phyloP scores from a whole-genome alignment of 2,797 vertebrate genomes.

The Enteromius afrohamiltoni region DNA sequence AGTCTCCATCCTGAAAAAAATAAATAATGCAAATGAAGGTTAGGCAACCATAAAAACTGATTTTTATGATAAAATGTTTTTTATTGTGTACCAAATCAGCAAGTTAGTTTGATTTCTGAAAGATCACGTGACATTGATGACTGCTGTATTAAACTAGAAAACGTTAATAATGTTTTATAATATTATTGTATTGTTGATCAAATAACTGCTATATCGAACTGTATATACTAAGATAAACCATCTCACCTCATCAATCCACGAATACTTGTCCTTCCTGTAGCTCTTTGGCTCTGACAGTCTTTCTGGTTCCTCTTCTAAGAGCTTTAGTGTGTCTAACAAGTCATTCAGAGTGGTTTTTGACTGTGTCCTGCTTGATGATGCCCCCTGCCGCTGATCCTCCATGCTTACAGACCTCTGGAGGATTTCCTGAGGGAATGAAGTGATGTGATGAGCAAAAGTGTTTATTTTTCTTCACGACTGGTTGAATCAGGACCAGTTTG shows the following conservation, averaged over 20 bases:
- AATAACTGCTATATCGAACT: background rate
- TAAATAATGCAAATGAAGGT: background rate
- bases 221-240: background rate
- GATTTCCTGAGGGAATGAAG: constrained; percentile 70
- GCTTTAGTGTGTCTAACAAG: constrained; percentile 88
- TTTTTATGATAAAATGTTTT: no score
- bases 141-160: background rate
- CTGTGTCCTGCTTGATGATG: constrained; percentile 70
- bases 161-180: background rate
- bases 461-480: background rate
- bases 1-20: constrained; percentile 77
- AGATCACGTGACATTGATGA: background rate
- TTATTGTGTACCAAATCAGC: background rate
- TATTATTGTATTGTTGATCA: background rate
- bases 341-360: constrained; percentile 86
- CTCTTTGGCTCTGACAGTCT: constrained; percentile 73
- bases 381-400: constrained; percentile 72
- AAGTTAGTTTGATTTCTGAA: background rate
- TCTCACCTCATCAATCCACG: constrained; percentile 86
- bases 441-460: background rate
- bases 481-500: background rate
- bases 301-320: constrained; percentile 89
- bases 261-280: constrained; percentile 81
- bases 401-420: constrained; percentile 68
- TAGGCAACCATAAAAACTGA: background rate